These are phyloP conservation scores for Thamnophis sirtalis DNA, from an alignment of 2,113 vertebrate genomes.

Conservation along the genomic window DNA sequence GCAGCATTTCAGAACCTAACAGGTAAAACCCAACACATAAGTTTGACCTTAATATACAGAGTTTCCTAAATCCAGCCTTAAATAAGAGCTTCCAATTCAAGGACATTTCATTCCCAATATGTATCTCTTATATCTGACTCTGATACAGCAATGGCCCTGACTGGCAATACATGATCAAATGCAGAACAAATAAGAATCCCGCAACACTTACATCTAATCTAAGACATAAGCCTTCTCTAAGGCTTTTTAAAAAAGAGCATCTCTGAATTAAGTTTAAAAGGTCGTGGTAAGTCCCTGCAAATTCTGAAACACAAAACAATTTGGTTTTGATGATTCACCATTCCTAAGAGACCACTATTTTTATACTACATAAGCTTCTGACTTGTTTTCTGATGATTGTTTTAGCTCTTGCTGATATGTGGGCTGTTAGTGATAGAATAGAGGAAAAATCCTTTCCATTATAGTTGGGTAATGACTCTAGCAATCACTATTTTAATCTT, in stretches of 20 bases:
- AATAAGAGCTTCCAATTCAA: not conserved
- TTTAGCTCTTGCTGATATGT: not conserved
- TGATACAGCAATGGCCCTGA: not conserved
- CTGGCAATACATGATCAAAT: not conserved
- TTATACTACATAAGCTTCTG: not conserved
- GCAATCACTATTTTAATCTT: not conserved
- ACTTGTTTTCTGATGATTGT: not conserved
- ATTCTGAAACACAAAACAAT: not conserved
- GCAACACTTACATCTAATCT: not conserved
- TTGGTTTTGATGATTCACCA: not conserved
- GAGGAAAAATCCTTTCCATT: not conserved
- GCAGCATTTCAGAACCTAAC: not conserved
- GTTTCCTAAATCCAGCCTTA: not conserved
- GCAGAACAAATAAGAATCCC: too few species aligned
- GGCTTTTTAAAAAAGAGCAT: not conserved
- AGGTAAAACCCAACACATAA: not conserved
- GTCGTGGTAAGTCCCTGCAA: not conserved
- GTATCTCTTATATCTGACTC: not conserved
- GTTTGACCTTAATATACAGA: not conserved
- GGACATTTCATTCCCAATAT: not conserved
- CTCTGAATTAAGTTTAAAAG: not conserved
- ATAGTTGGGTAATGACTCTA: not conserved
- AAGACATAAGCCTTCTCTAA: not conserved
- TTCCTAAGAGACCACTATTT: not conserved
- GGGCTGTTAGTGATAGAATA: not conserved